Evolutionary conservation across 1,140 invertebrate genomes (phyloP).

Genomic region (Calephelis virginiensis): DNA sequence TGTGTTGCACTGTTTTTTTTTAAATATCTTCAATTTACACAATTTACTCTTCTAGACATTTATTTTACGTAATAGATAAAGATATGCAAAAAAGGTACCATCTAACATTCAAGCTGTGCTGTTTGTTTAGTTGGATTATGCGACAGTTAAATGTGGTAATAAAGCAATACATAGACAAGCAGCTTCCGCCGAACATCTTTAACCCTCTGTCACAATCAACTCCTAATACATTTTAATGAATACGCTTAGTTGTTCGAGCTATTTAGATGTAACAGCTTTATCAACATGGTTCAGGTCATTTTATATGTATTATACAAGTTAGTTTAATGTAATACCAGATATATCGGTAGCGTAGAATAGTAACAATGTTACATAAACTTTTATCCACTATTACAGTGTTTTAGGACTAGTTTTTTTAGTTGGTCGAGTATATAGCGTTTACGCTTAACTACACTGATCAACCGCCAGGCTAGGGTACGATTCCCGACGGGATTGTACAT

Average conservation of each 20-base stretch:
- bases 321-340: not conserved
- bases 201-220: slow-evolving; percentile 3
- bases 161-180: not conserved
- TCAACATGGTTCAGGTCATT: no score
- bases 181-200: not conserved
- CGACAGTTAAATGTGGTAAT: slow-evolving; percentile 2
- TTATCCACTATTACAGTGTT: not conserved
- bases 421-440: no score
- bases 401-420: no score
- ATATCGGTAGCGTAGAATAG: no score
- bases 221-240: not conserved
- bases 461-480: no score
- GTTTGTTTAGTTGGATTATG: not conserved
- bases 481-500: no score
- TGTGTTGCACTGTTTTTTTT: no score
- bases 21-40: no score
- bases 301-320: not conserved
- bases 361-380: not conserved
- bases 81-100: not conserved
- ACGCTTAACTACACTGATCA: no score
- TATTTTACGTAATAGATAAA: no score
- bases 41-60: no score
- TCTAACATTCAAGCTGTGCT: slow-evolving; percentile 3
- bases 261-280: no score
- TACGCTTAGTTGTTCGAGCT: not conserved